Evolutionary conservation across 2,797 vertebrate genomes (phyloP).

Genomic region (Chromis chromis): DNA sequence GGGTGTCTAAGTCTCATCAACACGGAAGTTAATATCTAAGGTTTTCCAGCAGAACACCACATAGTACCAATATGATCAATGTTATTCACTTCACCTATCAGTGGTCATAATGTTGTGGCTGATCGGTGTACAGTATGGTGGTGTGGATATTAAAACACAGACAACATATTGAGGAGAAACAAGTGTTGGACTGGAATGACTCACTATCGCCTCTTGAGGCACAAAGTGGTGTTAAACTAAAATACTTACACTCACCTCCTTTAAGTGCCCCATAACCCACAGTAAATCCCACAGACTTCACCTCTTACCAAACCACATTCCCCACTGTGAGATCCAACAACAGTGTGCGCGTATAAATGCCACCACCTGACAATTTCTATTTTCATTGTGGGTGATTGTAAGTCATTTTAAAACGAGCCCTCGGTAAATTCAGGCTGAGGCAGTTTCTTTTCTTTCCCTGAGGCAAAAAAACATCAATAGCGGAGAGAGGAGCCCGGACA

Average conservation of each 20-base stretch:
- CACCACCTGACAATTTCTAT: conserved; percentile 49
- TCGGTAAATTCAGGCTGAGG: conserved; percentile 67
- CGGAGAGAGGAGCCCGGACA: conserved; percentile 68
- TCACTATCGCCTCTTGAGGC: too few relatives aligned
- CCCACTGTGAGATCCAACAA: conserved; percentile 25
- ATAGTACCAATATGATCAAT: too few relatives aligned
- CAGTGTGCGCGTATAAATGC: conserved; percentile 50
- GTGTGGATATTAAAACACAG: too few relatives aligned
- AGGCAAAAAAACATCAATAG: conserved; percentile 73
- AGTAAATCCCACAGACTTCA: conserved; percentile 18
- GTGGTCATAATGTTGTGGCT: too few relatives aligned
- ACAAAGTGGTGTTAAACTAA: too few relatives aligned
- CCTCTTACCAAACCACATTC: conserved; percentile 20
- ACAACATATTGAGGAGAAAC: too few relatives aligned
- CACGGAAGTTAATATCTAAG: too few relatives aligned
- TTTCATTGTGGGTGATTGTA: conserved; percentile 66
- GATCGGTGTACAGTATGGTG: too few relatives aligned
- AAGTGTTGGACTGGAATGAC: too few relatives aligned
- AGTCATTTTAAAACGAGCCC: conserved; percentile 74
- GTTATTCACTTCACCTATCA: too few relatives aligned
- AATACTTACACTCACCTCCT: conserved; percentile 7
- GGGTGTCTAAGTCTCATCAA: too few relatives aligned
- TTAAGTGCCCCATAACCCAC: conserved; percentile 56
- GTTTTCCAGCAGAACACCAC: too few relatives aligned
- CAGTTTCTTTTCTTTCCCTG: conserved; percentile 61